Percentiles rank a stretch among this genome's conserved stretches.
phyloP scores from a whole-genome alignment of 1,140 invertebrate genomes.

The Ectropis grisescens region DNA sequence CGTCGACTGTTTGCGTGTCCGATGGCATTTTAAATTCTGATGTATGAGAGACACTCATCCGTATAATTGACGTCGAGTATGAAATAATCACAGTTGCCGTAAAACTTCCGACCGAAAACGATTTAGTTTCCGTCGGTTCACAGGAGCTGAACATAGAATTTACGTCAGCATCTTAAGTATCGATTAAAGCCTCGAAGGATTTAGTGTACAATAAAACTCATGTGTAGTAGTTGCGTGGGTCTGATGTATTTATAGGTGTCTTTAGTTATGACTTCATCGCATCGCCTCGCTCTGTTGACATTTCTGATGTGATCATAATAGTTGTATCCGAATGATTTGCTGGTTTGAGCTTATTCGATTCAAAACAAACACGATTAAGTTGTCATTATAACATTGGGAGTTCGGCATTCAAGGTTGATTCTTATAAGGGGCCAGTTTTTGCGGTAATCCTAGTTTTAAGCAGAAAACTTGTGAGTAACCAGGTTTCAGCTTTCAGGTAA shows the following conservation, averaged over 20 bases:
- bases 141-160: no score
- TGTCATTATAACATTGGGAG: no score
- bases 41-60: slow-evolving; percentile 11
- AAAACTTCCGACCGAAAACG: slow-evolving; percentile 1
- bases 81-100: slow-evolving; percentile 12
- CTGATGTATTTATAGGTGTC: slow-evolving; percentile 42
- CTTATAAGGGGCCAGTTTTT: no score
- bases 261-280: slow-evolving; percentile 50
- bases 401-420: no score
- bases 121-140: no score
- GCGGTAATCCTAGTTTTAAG: no score
- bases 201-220: slow-evolving; percentile 24
- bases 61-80: slow-evolving; percentile 13
- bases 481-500: slow-evolving; percentile 15
- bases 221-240: slow-evolving; percentile 34
- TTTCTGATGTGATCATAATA: slow-evolving; percentile 10
- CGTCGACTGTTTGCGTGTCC: slow-evolving; percentile 18
- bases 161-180: no score
- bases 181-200: slow-evolving; percentile 1
- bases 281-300: slow-evolving; percentile 19
- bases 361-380: no score
- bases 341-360: no score
- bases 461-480: slow-evolving; percentile 19
- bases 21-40: slow-evolving; percentile 15
- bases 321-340: neutral